Conservation (phyloP, 2,888 invertebrate genomes). For the Caradrina clavipalpis region DNA sequence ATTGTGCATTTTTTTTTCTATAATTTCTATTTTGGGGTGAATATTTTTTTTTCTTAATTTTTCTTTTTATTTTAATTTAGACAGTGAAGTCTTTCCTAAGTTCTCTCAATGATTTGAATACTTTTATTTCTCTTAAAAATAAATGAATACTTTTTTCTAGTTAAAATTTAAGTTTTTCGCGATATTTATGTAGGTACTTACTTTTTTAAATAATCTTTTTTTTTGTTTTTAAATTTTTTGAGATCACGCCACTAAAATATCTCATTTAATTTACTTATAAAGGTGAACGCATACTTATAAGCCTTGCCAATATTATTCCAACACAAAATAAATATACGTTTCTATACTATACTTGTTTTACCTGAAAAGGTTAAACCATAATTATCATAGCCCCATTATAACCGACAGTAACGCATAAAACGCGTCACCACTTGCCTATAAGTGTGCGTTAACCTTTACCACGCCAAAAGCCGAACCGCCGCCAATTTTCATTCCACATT, state of each 20-base stretch:
- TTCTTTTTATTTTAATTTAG: not conserved
- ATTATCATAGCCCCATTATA: not conserved
- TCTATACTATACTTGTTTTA: not conserved
- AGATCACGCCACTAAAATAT: not conserved
- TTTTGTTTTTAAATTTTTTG: too few relatives aligned
- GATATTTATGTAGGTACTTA: conserved; percentile 5
- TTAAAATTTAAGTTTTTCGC: not conserved
- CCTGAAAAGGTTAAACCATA: not conserved
- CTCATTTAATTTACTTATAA: conserved; percentile 5
- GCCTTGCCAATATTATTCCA: not conserved
- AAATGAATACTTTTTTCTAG: conserved; percentile 27
- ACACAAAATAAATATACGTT: not conserved
- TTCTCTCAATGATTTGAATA: conserved; percentile 10
- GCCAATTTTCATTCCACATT: conserved; percentile 24
- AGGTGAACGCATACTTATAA: conserved; percentile 12
- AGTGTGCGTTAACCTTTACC: conserved; percentile 14
- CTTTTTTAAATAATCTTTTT: not conserved
- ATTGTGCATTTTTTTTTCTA: conserved; percentile 33
- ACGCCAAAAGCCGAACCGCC: conserved; percentile 34
- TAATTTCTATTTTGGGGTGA: conserved; percentile 34
- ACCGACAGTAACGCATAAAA: conserved; percentile 1
- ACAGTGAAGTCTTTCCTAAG: not conserved
- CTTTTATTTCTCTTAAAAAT: conserved; percentile 20
- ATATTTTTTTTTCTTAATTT: conserved; percentile 21
- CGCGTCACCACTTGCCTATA: not conserved